Evolutionary conservation across 2,113 vertebrate species (phyloP).

Genomic region (Brienomyrus longianalis): DNA sequence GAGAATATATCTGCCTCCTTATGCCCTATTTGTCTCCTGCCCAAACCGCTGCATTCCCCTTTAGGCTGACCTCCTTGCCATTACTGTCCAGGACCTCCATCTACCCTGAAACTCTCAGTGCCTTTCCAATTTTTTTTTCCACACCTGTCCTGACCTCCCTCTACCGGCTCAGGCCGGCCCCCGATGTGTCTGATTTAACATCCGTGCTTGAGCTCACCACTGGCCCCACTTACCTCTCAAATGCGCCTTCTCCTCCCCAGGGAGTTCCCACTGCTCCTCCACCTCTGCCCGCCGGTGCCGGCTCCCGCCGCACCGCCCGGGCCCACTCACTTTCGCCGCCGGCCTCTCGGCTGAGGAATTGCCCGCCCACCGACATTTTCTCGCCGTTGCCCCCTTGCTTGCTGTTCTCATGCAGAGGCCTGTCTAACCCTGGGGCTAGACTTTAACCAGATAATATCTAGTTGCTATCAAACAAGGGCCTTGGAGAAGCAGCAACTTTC

Average conservation of each 20-base stretch:
- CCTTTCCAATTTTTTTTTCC: slow-evolving; percentile 14
- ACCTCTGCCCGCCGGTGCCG: not conserved
- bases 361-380: not conserved
- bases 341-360: not conserved
- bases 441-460: slow-evolving; percentile 1
- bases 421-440: not conserved
- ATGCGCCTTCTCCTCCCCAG: not conserved
- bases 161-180: not conserved
- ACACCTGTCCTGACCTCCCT: slow-evolving; percentile 3
- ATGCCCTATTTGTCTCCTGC: not conserved
- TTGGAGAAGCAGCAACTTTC: not conserved
- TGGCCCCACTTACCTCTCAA: not conserved
- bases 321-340: not conserved
- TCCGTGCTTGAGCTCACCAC: not conserved
- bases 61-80: not conserved
- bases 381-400: not conserved
- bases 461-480: slow-evolving; percentile 4
- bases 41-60: not conserved
- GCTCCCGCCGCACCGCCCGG: not conserved
- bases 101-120: not conserved
- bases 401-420: not conserved
- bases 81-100: not conserved
- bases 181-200: not conserved
- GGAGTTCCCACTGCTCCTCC: not conserved
- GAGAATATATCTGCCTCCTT: slow-evolving; percentile 4